These are phyloP conservation scores for Aphelenchoides fujianensis DNA, from an alignment of 1,140 invertebrate genomes.

Conservation along the genomic window DNA sequence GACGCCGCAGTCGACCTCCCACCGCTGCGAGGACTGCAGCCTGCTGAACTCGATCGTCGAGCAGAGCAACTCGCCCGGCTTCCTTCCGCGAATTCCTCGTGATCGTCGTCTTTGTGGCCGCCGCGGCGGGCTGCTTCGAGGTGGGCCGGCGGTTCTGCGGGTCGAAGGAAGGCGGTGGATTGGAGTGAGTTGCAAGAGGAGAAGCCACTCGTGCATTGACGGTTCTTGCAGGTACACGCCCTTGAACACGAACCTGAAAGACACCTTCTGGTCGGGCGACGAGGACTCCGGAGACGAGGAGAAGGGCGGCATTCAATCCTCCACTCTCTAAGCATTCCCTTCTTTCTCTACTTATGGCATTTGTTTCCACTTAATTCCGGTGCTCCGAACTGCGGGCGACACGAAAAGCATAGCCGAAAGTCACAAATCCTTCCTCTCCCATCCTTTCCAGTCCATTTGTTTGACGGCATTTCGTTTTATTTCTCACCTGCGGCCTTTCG, in stretches of 20 bases:
- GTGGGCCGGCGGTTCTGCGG: neutral
- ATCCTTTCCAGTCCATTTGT: too few species aligned
- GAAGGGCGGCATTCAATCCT: neutral
- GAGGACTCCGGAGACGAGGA: neutral
- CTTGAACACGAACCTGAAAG: neutral
- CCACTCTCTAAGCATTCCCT: neutral
- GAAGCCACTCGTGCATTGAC: neutral
- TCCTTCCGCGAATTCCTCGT: neutral
- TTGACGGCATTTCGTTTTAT: too few species aligned
- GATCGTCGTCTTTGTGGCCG: neutral
- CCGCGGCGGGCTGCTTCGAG: neutral
- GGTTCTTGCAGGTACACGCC: neutral
- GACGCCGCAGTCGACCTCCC: constrained; percentile 6
- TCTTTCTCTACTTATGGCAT: neutral
- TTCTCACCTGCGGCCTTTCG: neutral
- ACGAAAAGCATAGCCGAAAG: too few species aligned
- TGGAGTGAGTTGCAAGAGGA: neutral
- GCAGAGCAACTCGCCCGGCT: neutral
- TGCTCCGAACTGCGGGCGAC: too few species aligned
- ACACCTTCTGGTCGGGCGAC: neutral
- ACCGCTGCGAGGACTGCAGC: constrained; percentile 42
- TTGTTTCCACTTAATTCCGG: too few species aligned
- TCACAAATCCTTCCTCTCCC: too few species aligned
- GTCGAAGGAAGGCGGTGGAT: neutral
- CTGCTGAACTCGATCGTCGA: neutral